Evolutionary conservation across 2,113 vertebrate genomes (phyloP), one percentile per base, ranked within the genome.

Genomic region (Calcarius ornatus): DNA sequence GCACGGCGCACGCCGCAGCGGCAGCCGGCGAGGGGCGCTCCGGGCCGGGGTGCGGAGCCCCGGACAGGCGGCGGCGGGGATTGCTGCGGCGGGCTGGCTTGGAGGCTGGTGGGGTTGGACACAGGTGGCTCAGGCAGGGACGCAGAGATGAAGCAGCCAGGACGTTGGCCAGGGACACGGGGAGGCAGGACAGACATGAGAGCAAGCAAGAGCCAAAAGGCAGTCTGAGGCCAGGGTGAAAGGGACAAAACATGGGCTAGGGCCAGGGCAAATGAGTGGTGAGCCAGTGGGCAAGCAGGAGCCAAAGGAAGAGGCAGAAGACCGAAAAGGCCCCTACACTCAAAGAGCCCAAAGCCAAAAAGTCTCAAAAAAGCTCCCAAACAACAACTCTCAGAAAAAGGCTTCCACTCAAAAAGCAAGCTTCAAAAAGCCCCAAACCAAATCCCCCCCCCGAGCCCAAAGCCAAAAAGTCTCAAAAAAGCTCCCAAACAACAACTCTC

Each of bases 301-400:
- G 25, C 12, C 38, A 79, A 53, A 15, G 38, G 20, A 65, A 65
- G 30, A 80, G 20, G 33, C 50, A 54, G 38, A 37, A 37, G 33
- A 65, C 15, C 19, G 25, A 23, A 54, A 65, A 79, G 9, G 2
- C 31, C 31, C 21, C 43, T 21, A n/a, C 11, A 64, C 19, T 53
- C 24, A 42, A 45, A 65, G 65, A 53, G 11, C 19, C 24, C 15
- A 30, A 79, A 54, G 30, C 19, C 11, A 43, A 35, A 43, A 24
- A 35, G 12, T 15, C 33, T 45, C 33, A 54, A 37, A 31, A 43
- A 54, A 65, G 9, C 19, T 42, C 15, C 33, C 12, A 65, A 35
- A 15, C 0, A 2, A 35, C 24, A 35, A 23, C 5, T 24, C 47
- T n/a, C 1, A 2, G 6, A 43, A 35, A 54, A 23, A 31, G 6